Evolutionary conservation across 2,888 invertebrate genomes (phyloP).

Genomic region (Clepsis dumicolana): DNA sequence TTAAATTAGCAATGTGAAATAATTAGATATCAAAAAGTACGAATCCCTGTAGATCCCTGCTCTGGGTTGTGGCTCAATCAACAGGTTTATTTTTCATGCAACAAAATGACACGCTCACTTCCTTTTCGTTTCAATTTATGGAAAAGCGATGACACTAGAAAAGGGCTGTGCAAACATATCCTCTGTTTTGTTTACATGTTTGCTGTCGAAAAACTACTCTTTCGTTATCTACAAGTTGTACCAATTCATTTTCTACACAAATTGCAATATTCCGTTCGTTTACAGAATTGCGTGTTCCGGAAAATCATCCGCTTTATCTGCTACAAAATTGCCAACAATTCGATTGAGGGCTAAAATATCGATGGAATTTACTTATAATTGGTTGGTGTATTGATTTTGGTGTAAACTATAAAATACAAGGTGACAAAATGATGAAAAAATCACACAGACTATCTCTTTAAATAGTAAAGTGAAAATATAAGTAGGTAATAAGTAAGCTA

Average conservation of each 20-base stretch:
- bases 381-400: neutral
- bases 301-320: conserved; percentile 22
- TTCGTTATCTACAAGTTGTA: neutral
- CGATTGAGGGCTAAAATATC: conserved; percentile 9
- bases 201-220: no score
- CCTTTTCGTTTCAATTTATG: no score
- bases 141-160: no score
- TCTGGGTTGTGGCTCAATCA: no score
- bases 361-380: neutral
- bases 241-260: conserved; percentile 6
- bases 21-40: no score
- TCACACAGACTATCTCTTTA: neutral
- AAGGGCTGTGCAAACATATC: neutral
- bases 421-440: neutral
- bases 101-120: no score
- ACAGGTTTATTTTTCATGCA: no score
- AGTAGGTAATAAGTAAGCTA: no score
- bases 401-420: neutral
- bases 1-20: no score
- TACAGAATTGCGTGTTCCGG: conserved; percentile 21
- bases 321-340: conserved; percentile 25
- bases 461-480: neutral
- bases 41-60: no score
- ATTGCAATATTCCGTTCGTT: conserved; percentile 2
- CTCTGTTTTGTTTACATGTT: neutral